Conservation (phyloP, 2,113 vertebrate species). For the Istiophorus platypterus region DNA sequence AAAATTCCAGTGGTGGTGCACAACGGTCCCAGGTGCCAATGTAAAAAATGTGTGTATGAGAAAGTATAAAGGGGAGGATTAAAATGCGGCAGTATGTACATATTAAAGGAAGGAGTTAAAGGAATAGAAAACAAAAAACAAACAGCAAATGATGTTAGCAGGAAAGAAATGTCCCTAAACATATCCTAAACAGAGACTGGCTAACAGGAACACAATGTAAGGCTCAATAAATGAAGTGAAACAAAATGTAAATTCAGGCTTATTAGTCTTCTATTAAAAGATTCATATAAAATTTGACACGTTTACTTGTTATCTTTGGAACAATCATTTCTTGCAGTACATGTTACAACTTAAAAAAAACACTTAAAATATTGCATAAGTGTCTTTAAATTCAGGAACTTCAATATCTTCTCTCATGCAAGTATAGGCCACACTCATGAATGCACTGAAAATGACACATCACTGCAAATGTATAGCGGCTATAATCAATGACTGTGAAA, state of each 20-base stretch:
- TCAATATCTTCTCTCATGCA: neutral
- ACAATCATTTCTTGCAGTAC: neutral
- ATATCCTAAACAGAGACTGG: neutral
- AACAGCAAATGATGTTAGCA: neutral
- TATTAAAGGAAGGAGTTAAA: neutral
- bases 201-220: neutral
- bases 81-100: neutral
- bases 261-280: neutral
- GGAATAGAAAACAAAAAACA: too few species aligned
- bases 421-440: neutral
- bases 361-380: neutral
- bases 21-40: constrained; percentile 32
- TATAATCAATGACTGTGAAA: constrained; percentile 38
- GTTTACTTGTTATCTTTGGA: neutral
- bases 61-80: constrained; percentile 1
- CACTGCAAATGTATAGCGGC: constrained; percentile 21
- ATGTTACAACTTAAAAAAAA: neutral
- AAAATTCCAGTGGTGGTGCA: constrained; percentile 32
- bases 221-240: neutral
- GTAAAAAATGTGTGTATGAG: constrained; percentile 2
- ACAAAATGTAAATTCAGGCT: neutral
- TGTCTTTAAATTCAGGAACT: neutral
- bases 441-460: constrained; percentile 42
- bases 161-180: neutral
- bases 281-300: neutral